Evolutionary conservation across 2,888 invertebrate genomes (phyloP).

Genomic region (Acleris cristana): DNA sequence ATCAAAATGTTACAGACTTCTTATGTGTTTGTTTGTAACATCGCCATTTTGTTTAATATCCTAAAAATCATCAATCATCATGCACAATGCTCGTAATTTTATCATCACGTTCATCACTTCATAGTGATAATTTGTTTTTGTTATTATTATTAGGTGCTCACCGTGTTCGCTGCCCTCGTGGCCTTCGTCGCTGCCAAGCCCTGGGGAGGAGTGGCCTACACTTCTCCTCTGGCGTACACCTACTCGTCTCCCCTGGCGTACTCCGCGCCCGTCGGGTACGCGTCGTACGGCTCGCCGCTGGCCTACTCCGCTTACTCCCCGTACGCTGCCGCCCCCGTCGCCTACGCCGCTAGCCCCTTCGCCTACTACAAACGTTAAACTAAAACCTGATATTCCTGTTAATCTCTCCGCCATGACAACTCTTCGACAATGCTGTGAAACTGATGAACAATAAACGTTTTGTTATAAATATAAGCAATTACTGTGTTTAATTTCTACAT

Average conservation of each 20-base stretch:
- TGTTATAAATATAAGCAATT: constrained; percentile 23
- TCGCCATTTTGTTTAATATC: no score
- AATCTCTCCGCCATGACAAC: not conserved
- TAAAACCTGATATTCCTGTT: not conserved
- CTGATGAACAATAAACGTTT: constrained; percentile 18
- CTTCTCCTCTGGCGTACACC: constrained; percentile 36
- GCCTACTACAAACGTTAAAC: constrained; percentile 36
- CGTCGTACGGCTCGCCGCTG: constrained; percentile 5
- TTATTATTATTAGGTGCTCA: constrained; percentile 30
- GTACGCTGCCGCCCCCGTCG: constrained; percentile 36
- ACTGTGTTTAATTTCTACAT: constrained; percentile 27
- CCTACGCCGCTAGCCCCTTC: constrained; percentile 36
- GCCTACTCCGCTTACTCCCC: constrained; percentile 26
- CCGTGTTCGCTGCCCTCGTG: constrained; percentile 39
- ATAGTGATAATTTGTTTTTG: constrained; percentile 3
- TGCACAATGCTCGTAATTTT: no score
- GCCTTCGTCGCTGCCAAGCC: constrained; percentile 41
- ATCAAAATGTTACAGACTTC: no score
- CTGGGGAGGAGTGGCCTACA: constrained; percentile 27
- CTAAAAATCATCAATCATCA: no score
- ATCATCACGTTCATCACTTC: not conserved
- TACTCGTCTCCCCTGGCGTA: constrained; percentile 36
- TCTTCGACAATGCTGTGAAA: not conserved
- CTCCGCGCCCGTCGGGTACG: constrained; percentile 38
- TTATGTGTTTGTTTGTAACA: no score